Conservation (phyloP, 2,888 invertebrate species). For the Chaetogeoica ovagalla region DNA sequence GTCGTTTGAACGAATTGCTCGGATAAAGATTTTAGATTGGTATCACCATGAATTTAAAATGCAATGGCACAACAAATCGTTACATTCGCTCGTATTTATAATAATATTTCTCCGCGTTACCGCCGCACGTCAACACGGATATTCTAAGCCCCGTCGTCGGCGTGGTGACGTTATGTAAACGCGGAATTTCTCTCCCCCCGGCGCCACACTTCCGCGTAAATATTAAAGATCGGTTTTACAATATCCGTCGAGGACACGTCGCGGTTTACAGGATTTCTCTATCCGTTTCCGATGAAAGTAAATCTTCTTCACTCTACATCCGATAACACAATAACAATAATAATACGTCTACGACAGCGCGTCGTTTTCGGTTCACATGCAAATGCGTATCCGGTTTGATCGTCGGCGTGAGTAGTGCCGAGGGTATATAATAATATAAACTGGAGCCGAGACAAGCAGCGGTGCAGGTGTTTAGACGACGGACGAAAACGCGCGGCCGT, state of each 20-base stretch:
- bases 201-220: not conserved
- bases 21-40: no score
- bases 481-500: slow-evolving; percentile 28
- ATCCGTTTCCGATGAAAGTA: slow-evolving; percentile 18
- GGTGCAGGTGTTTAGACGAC: slow-evolving; percentile 48
- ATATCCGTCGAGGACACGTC: not conserved
- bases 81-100: no score
- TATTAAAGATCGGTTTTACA: not conserved
- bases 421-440: no score
- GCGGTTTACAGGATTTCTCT: not conserved
- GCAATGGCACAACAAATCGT: no score
- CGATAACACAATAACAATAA: not conserved
- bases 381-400: slow-evolving; percentile 44
- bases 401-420: not conserved
- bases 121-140: no score
- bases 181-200: no score
- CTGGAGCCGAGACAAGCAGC: not conserved
- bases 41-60: no score
- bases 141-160: no score
- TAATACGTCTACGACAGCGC: not conserved
- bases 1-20: no score
- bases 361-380: slow-evolving; percentile 22
- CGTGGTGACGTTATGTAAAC: no score
- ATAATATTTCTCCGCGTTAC: no score
- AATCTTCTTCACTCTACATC: not conserved